A percentile compares a stretch with the other conserved stretches of the same genome.
Conservation (phyloP, 1,140 invertebrate species). For the Akabosia matsudoensis region DNA sequence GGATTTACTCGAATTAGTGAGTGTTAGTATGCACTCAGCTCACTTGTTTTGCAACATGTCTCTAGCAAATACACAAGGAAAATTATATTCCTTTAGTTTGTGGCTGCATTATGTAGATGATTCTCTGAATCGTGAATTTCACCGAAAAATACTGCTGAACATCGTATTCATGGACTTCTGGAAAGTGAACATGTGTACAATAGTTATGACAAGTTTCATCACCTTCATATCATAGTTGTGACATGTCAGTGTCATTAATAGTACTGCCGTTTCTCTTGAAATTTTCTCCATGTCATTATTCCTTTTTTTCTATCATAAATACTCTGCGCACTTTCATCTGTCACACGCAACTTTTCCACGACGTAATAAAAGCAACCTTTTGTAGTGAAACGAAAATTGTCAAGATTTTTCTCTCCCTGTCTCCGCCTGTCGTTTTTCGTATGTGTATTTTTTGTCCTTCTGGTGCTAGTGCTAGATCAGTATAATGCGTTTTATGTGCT, state of each 20-base stretch:
- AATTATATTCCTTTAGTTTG: too few relatives aligned
- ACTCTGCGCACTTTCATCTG: not conserved
- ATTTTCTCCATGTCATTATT: not conserved
- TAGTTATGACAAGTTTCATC: not conserved
- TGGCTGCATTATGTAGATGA: too few relatives aligned
- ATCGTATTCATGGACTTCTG: too few relatives aligned
- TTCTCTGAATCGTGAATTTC: too few relatives aligned
- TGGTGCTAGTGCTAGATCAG: not conserved
- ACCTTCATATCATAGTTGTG: not conserved
- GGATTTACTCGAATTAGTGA: too few relatives aligned
- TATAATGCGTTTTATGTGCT: not conserved
- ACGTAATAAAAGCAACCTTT: not conserved
- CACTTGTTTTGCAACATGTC: too few relatives aligned
- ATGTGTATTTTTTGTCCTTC: not conserved
- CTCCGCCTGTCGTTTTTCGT: not conserved
- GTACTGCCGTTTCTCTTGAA: not conserved
- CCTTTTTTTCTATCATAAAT: not conserved
- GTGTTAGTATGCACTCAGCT: too few relatives aligned
- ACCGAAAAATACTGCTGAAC: too few relatives aligned
- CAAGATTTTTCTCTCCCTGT: not conserved
- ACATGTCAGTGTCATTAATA: not conserved
- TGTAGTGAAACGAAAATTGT: not conserved
- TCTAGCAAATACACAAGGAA: too few relatives aligned
- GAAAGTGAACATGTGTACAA: too few relatives aligned
- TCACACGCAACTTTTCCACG: slow-evolving; percentile 11